Percentiles rank a stretch among this genome's conserved stretches.
These are phyloP conservation scores for Oncorhynchus masou DNA, from an alignment of 2,113 vertebrate genomes.

Conservation along the genomic window DNA sequence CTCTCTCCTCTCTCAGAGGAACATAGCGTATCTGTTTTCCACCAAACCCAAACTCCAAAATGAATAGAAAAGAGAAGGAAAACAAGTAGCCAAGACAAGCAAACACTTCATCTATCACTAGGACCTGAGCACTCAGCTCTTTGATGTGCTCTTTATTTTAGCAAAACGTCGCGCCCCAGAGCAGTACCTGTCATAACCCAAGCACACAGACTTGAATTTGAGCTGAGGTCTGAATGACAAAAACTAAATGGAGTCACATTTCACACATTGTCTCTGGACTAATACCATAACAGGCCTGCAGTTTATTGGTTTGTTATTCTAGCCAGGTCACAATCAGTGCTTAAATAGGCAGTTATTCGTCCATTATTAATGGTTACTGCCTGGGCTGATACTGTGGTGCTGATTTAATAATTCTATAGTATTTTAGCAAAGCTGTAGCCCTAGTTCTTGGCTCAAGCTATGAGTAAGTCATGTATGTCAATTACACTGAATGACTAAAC, in stretches of 20 bases:
- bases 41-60: slow-evolving; percentile 7
- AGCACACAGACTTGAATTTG: slow-evolving; percentile 50
- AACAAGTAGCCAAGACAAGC: slow-evolving; percentile 41
- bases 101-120: slow-evolving; percentile 44
- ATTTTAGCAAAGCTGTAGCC: no score
- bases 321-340: slow-evolving; percentile 12
- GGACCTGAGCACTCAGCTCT: slow-evolving; percentile 42
- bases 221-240: slow-evolving; percentile 35
- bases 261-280: slow-evolving; percentile 21
- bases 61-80: slow-evolving; percentile 24
- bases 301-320: slow-evolving; percentile 14
- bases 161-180: slow-evolving; percentile 33
- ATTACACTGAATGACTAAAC: no score
- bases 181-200: slow-evolving; percentile 48
- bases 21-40: slow-evolving; percentile 34
- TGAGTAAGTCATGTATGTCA: no score
- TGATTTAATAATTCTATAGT: no score
- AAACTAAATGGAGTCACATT: slow-evolving; percentile 28
- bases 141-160: slow-evolving; percentile 61
- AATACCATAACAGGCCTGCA: no score
- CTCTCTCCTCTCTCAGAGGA: slow-evolving; percentile 21
- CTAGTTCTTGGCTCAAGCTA: no score
- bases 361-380: no score
- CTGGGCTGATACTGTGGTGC: no score
- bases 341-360: neutral